Evolutionary conservation across 2,113 vertebrate species (phyloP).

Genomic region (Tachycineta bicolor): DNA sequence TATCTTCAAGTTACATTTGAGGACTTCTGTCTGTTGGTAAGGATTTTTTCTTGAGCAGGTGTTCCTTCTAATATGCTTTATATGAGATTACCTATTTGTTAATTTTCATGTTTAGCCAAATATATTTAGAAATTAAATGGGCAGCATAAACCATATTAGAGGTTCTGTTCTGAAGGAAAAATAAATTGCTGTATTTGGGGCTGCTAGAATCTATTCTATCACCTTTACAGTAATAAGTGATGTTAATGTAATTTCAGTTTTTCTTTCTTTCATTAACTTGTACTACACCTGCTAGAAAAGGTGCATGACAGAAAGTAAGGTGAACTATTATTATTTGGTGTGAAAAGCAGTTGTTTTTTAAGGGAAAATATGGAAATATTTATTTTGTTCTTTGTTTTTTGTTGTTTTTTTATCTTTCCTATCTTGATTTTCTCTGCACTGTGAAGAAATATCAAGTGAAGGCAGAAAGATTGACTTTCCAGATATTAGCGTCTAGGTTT

Average conservation of each 20-base stretch:
- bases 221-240: not conserved
- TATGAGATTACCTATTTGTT: not conserved
- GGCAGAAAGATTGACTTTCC: not conserved
- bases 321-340: not conserved
- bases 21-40: not conserved
- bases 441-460: not conserved
- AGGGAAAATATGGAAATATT: not conserved
- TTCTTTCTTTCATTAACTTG: not conserved
- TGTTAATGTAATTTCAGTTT: not conserved
- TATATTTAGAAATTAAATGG: not conserved
- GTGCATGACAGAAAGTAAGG: not conserved
- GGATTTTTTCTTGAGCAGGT: not conserved
- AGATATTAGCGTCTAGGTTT: not conserved
- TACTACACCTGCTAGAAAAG: not conserved
- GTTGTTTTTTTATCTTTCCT: not conserved
- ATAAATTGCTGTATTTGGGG: not conserved
- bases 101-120: not conserved
- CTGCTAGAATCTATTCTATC: not conserved
- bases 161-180: not conserved
- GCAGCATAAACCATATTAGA: not conserved
- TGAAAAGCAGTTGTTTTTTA: not conserved
- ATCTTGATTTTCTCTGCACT: not conserved
- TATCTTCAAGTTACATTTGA: not conserved
- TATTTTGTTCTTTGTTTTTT: not conserved
- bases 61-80: not conserved